Base-by-base conservation (phyloP, 2,888 invertebrate genomes). In the Platerodrilus igneus region DNA sequence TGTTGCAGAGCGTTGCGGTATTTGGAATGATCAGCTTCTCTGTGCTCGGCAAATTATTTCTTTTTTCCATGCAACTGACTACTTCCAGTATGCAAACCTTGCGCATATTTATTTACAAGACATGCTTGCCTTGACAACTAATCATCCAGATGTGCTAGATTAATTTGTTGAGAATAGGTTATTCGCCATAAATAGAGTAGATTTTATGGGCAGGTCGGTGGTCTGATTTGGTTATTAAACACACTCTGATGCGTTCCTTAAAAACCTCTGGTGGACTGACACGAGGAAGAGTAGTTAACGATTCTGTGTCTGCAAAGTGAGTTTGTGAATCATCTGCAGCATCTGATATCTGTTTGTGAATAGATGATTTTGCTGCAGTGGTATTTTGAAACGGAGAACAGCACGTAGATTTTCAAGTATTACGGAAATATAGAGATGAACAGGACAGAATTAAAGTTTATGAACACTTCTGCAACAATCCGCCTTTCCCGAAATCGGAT, bases 351-450 rank as follows among this genome's bases (percentile, higher is more conserved):
- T 40, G 43, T 25, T 38, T 38, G 16, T 38, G 37, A 34, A 14
- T 48, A 19, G 45, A 51, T 31, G 18, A 34, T 23, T 34, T 35
- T 19, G 35, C 35, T 21, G 35, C n/a, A 15, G 28, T 34, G 8
- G 7, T 11, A 18, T 38, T 36, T 37, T 10, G 25, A 28, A 41
- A 25, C 18, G 38, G 41, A 34, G 50, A 49, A 31, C 41, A 51
- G 34, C 47, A 51, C 22, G 48, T 52, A 18, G 45, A 52, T 18
- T 32, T 45, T n/a, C 40, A 44, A 23, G 29, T 25, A 38, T 48
- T 41, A 43, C 32, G 44, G 16, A 28, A 39, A 43, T 29, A 18
- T 1, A 41, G 36, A 20, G 28, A 32, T 40, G 9, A 17, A 33
- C 27, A 46, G 25, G 51, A 56, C 14, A 9, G 50, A 26, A 21